Percentiles rank a stretch among this genome's conserved stretches.
Evolutionary conservation across 92 coral and sea anemone species (phyloP).

Genomic region (Muricea muricata): DNA sequence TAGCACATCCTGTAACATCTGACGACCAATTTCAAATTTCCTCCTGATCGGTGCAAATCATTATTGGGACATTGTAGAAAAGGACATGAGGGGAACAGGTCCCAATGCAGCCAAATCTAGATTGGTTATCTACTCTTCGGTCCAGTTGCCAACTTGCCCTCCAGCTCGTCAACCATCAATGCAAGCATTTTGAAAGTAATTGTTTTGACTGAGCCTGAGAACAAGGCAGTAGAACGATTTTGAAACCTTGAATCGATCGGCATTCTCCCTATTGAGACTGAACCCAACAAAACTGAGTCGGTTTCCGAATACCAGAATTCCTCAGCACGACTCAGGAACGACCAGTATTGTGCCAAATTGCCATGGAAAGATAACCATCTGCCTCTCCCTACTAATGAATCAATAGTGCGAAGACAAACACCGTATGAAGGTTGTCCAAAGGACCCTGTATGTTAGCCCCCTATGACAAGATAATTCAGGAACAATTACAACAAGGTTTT

Average conservation of each 20-base stretch:
- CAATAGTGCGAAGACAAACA: slow-evolving; percentile 1
- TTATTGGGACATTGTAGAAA: too few relatives aligned
- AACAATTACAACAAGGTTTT: not conserved
- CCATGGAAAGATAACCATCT: too few relatives aligned
- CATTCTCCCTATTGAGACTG: slow-evolving; percentile 60
- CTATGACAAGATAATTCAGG: not conserved
- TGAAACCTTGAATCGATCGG: slow-evolving; percentile 60
- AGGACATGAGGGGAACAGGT: not conserved
- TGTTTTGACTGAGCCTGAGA: slow-evolving; percentile 2
- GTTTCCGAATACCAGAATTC: slow-evolving; percentile 18
- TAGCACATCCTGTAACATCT: too few relatives aligned
- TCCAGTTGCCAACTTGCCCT: too few relatives aligned
- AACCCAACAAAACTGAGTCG: too few relatives aligned
- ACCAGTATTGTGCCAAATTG: too few relatives aligned
- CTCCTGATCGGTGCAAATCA: slow-evolving; percentile 60
- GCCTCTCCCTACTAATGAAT: too few relatives aligned
- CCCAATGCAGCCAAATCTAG: slow-evolving; percentile 64
- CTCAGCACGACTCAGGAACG: slow-evolving; percentile 36
- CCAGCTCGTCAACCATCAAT: too few relatives aligned
- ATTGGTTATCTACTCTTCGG: too few relatives aligned
- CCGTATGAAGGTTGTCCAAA: slow-evolving; percentile 45
- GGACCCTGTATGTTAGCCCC: not conserved
- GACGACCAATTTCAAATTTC: slow-evolving; percentile 35
- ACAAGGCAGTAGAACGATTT: not conserved
- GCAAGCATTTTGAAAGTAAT: too few relatives aligned